These are phyloP conservation scores for Pampusana beccarii DNA, from an alignment of 2,113 vertebrate species.

Conservation along the genomic window DNA sequence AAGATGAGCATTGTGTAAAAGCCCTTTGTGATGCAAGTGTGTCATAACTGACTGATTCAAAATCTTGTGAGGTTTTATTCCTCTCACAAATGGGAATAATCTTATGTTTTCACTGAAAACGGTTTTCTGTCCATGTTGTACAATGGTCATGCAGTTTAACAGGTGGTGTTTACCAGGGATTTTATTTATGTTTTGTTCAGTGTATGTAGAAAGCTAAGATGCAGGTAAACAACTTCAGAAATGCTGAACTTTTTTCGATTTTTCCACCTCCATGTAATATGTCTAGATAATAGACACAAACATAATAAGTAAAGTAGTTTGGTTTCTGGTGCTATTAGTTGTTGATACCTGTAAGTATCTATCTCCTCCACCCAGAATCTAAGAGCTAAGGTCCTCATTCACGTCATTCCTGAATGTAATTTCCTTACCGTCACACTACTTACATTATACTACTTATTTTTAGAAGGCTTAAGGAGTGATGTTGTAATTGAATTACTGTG, in stretches of 20 bases:
- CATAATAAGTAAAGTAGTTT: not conserved
- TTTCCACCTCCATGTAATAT: not conserved
- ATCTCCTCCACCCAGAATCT: not conserved
- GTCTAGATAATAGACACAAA: not conserved
- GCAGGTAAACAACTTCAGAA: not conserved
- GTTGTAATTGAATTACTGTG: conserved; percentile 11
- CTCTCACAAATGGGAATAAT: not conserved
- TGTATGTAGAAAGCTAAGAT: not conserved
- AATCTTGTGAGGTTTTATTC: not conserved
- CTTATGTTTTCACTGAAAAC: not conserved
- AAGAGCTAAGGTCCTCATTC: not conserved
- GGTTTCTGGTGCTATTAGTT: not conserved
- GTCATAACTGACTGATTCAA: not conserved
- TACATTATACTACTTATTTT: conserved; percentile 9
- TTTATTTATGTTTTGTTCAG: not conserved
- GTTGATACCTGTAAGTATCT: not conserved
- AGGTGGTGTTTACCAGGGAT: not conserved
- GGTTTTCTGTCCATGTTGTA: not conserved
- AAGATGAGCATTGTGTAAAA: not conserved
- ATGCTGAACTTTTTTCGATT: not conserved
- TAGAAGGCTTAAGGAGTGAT: conserved; percentile 6
- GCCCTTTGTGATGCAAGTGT: not conserved
- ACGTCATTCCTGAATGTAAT: not conserved
- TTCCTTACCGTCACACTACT: not conserved
- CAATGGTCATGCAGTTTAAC: not conserved